Base-by-base conservation (phyloP, 2,888 invertebrate species). In the Ophonus ardosiacus region DNA sequence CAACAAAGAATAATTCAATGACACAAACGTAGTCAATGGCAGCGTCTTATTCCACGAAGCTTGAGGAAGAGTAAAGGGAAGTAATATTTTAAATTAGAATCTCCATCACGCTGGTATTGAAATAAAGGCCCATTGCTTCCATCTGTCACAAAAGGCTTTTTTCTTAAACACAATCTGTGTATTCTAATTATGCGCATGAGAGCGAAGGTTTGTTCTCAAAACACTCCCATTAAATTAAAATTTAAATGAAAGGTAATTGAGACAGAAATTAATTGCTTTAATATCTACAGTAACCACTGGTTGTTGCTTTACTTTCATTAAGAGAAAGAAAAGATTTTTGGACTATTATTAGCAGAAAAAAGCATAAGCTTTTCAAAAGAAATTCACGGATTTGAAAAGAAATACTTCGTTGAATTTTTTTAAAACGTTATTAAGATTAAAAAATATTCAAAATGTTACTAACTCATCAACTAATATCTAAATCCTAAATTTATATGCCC, bases 161-260 rank as follows among this genome's bases (percentile, higher is more conserved):
- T 74, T 71, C 15, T n/a, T 40, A 71, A 71, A 71, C 43, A 21
- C 43, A 74, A 74, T 74, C 40, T 43, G 43, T 74, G 74, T 74
- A 71, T 74, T 51, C 74, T 51, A 74, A 74, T 74, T 74, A 74
- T 18, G 51, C 21, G 74, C 74, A 43, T 74, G 74, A 38, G 68
- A 31, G 24, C 15, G 68, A 38, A 24, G 68, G 74, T 74, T 74
- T 74, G 56, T 74, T 51, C 74, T 74, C 74, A 43, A 74, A 74
- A 74, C 74, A 74, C 21, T 74, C 43, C 74, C 24, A 74, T 74
- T 74, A 74, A 74, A 74, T 74, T 74, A 74, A 74, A 74, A 18
- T 74, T 74, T 74, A 74, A 74, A 74, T 74, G 74, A 74, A 74
- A 74, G 74, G 43, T 74, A 74, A 74, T 74, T 74, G 74, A 74